A percentile compares a stretch with the other conserved stretches of the same genome.
Conservation (phyloP, 2,888 invertebrate species). For the Temnothorax ravouxi region DNA sequence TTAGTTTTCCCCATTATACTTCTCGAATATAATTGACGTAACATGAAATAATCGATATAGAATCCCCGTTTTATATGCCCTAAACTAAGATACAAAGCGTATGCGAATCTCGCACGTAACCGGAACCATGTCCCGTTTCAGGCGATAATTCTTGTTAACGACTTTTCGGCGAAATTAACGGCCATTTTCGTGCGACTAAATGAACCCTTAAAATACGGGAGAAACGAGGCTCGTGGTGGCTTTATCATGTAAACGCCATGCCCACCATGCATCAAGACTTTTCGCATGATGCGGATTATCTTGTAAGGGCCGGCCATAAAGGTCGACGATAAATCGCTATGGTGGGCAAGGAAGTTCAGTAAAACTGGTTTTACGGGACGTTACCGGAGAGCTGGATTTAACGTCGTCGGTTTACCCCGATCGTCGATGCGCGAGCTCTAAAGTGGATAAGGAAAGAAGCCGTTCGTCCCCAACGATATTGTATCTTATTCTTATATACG, state of each 20-base stretch:
- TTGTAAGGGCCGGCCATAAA: slow-evolving; percentile 68
- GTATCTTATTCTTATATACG: slow-evolving; percentile 37
- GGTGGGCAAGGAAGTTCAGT: slow-evolving; percentile 63
- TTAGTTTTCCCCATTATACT: not conserved
- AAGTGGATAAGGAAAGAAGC: slow-evolving; percentile 59
- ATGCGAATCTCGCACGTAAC: slow-evolving; percentile 20
- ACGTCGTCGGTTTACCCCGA: slow-evolving; percentile 61
- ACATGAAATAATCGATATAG: not conserved
- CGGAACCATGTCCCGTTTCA: slow-evolving; percentile 33
- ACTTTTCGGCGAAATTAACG: slow-evolving; percentile 59
- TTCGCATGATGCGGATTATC: slow-evolving; percentile 69
- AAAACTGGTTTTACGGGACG: slow-evolving; percentile 71
- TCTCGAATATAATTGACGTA: not conserved
- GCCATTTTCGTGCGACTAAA: slow-evolving; percentile 58
- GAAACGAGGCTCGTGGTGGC: slow-evolving; percentile 40
- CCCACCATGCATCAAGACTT: slow-evolving; percentile 62
- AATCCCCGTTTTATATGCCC: not conserved
- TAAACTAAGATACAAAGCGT: not conserved
- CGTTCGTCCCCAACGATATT: slow-evolving; percentile 52
- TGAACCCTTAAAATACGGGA: slow-evolving; percentile 48
- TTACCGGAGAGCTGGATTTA: slow-evolving; percentile 63
- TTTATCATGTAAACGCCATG: slow-evolving; percentile 66
- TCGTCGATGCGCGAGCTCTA: slow-evolving; percentile 53
- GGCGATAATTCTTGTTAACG: slow-evolving; percentile 57
- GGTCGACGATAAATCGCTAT: slow-evolving; percentile 72